phyloP scores from a whole-genome alignment of 2,888 invertebrate genomes.

The Papilio demoleus region DNA sequence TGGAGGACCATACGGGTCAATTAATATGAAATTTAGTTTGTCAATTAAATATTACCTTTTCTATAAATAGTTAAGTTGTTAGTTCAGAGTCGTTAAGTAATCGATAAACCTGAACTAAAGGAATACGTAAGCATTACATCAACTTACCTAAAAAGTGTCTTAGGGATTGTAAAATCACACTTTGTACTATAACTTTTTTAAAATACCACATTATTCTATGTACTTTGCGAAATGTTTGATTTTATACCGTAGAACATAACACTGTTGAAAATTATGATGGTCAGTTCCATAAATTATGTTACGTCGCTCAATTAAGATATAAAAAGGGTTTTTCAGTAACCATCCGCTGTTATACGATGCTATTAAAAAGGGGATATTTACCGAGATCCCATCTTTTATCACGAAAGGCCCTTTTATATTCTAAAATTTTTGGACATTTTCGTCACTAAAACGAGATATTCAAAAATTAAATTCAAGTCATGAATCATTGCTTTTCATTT shows the following conservation, averaged over 20 bases:
- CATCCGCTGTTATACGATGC: slow-evolving; percentile 20
- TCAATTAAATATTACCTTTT: no score
- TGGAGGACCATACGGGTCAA: no score
- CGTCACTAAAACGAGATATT: slow-evolving; percentile 26
- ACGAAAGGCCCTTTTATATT: slow-evolving; percentile 26
- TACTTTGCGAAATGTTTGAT: no score
- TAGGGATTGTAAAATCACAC: no score
- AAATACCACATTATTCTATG: no score
- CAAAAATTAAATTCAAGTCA: slow-evolving; percentile 39
- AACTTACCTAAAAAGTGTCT: no score
- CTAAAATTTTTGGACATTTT: slow-evolving; percentile 17
- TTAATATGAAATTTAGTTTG: no score
- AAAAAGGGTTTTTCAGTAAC: slow-evolving; percentile 23
- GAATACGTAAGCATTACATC: no score
- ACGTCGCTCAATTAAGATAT: slow-evolving; percentile 31
- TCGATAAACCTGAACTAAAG: no score
- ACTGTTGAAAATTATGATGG: slow-evolving; percentile 8
- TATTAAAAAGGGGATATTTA: slow-evolving; percentile 32
- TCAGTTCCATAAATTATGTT: slow-evolving; percentile 1
- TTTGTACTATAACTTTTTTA: no score
- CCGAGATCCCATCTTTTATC: slow-evolving; percentile 31
- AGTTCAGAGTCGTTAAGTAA: no score
- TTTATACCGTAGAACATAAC: neutral
- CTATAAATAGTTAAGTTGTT: no score
- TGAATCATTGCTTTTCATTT: slow-evolving; percentile 37